Percentiles rank a stretch among this genome's conserved stretches.
phyloP scores from a whole-genome alignment of 1,140 invertebrate genomes.

The Amyelois transitella region DNA sequence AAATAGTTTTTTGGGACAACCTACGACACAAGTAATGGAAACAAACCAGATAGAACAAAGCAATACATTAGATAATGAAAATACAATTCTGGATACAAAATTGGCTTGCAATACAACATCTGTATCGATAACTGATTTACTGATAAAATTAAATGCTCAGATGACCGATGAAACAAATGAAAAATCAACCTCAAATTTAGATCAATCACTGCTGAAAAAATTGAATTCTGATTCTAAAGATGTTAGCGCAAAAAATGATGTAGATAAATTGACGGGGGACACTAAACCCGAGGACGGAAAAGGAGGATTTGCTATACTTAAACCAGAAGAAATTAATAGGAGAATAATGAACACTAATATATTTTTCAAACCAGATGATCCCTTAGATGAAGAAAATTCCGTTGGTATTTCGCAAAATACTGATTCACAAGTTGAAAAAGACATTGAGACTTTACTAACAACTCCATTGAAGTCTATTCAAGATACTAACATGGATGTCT shows the following conservation, averaged over 20 bases:
- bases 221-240: background rate
- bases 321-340: conserved; percentile 67
- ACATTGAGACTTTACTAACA: conserved; percentile 44
- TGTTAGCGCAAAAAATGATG: background rate
- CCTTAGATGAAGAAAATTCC: background rate
- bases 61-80: background rate
- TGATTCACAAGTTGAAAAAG: conserved; percentile 16
- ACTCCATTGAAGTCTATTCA: conserved; percentile 16
- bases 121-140: background rate
- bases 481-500: conserved; percentile 22
- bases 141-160: background rate
- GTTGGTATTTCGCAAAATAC: background rate
- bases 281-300: conserved; percentile 21
- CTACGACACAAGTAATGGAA: conserved; percentile 30
- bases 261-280: conserved; percentile 4
- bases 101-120: background rate
- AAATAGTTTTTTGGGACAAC: conserved; percentile 23
- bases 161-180: background rate
- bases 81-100: background rate
- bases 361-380: background rate
- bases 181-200: background rate
- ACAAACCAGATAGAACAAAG: background rate
- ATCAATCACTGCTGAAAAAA: background rate
- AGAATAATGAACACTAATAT: conserved; percentile 25
- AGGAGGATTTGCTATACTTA: conserved; percentile 44